Conservation (phyloP, 1,140 invertebrate genomes). For the Drosophila orena region DNA sequence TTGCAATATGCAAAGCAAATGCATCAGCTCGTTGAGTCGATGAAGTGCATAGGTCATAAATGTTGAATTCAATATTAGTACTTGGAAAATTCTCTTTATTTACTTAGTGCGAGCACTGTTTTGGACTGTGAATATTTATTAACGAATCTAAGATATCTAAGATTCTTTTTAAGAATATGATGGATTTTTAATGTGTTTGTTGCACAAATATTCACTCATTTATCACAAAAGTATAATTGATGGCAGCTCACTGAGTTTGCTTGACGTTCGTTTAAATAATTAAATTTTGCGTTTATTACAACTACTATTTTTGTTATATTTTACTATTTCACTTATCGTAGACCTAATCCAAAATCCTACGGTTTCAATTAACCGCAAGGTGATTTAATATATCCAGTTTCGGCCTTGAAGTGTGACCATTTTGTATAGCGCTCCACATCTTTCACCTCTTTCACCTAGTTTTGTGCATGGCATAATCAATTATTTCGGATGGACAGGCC, state of each 20-base stretch:
- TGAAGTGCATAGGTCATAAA: constrained; percentile 20
- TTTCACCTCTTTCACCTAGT: constrained; percentile 30
- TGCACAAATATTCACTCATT: too few relatives aligned
- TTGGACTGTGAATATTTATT: background rate
- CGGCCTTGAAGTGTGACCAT: constrained; percentile 7
- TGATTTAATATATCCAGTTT: too few relatives aligned
- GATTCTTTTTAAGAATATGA: background rate
- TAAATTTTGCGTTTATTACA: too few relatives aligned
- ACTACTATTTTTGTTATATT: too few relatives aligned
- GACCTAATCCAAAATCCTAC: background rate
- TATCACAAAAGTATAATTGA: too few relatives aligned
- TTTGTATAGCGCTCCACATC: constrained; percentile 11
- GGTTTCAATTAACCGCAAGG: background rate
- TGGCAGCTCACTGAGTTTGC: too few relatives aligned
- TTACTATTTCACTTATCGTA: too few relatives aligned
- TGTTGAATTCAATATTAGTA: constrained; percentile 15
- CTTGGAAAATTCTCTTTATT: background rate
- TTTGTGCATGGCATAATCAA: constrained; percentile 52
- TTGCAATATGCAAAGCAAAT: constrained; percentile 24
- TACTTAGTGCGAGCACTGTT: background rate
- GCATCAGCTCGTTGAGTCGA: background rate
- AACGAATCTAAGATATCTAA: background rate
- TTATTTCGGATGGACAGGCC: constrained; percentile 48
- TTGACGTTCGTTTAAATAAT: background rate
- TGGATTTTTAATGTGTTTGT: too few relatives aligned